These are phyloP conservation scores for Myotis planiceps DNA, from an alignment of 2,797 vertebrate genomes.

Conservation along the genomic window DNA sequence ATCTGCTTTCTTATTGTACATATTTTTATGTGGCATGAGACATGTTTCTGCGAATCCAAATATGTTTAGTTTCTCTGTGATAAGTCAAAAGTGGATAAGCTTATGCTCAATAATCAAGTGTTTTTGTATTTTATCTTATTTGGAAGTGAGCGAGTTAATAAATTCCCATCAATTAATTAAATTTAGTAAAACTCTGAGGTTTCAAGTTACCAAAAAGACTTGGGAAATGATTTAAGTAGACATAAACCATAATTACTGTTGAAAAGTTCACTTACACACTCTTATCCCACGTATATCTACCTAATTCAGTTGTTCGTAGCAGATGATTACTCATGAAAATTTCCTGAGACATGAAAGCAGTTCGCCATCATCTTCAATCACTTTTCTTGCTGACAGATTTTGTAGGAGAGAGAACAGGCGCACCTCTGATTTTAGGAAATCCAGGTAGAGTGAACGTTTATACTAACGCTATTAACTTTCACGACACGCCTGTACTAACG, in stretches of 20 bases:
- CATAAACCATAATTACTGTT: neutral
- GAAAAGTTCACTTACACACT: neutral
- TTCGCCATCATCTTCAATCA: neutral
- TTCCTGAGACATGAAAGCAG: neutral
- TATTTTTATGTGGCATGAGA: neutral
- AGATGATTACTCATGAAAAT: neutral
- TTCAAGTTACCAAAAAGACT: neutral
- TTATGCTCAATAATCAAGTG: neutral
- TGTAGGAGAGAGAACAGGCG: neutral
- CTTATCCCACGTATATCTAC: no score
- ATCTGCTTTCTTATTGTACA: neutral
- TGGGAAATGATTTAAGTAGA: neutral
- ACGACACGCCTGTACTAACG: no score
- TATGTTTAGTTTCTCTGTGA: neutral
- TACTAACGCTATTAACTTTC: rapidly evolving
- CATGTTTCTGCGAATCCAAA: neutral
- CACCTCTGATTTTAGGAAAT: neutral
- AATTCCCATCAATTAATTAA: neutral
- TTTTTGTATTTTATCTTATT: neutral
- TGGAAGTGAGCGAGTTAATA: neutral
- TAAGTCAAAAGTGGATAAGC: neutral
- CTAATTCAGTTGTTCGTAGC: neutral
- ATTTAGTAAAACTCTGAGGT: neutral
- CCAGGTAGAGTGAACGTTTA: no score
- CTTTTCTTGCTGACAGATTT: neutral